phyloP scores from a whole-genome alignment of 1,140 invertebrate species.

The Bursaphelenchus mucronatus region DNA sequence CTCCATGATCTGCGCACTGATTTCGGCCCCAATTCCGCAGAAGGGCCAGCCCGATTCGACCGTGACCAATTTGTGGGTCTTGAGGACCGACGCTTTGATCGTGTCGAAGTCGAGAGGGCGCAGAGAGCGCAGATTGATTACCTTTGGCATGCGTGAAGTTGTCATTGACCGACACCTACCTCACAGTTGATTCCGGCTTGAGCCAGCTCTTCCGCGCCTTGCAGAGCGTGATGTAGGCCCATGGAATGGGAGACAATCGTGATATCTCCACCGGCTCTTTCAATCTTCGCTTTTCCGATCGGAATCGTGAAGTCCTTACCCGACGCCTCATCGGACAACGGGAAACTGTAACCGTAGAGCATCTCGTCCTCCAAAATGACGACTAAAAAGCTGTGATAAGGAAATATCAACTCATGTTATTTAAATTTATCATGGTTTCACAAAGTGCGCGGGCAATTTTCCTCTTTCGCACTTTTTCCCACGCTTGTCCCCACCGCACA shows the following conservation, averaged over 20 bases:
- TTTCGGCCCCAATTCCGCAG: slow-evolving; percentile 87
- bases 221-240: slow-evolving; percentile 77
- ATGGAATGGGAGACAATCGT: slow-evolving; percentile 87
- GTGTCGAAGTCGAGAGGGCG: slow-evolving; percentile 83
- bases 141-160: slow-evolving; percentile 51
- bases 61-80: slow-evolving; percentile 87
- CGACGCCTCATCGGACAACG: slow-evolving; percentile 82
- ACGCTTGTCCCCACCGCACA: no score
- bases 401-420: no score
- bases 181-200: slow-evolving; percentile 72
- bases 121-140: slow-evolving; percentile 87
- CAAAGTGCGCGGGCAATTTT: no score
- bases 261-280: slow-evolving; percentile 78
- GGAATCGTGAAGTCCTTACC: slow-evolving; percentile 85
- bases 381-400: slow-evolving; percentile 64
- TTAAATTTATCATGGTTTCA: no score
- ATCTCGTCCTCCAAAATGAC: slow-evolving; percentile 94
- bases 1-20: slow-evolving; percentile 86
- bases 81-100: slow-evolving; percentile 79
- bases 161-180: slow-evolving; percentile 63
- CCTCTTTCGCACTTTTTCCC: no score
- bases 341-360: slow-evolving; percentile 82
- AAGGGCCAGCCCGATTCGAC: slow-evolving; percentile 74
- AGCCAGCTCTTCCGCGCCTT: slow-evolving; percentile 81
- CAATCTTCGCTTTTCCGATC: slow-evolving; percentile 91